A percentile compares a stretch with the other conserved stretches of the same genome.
phyloP scores from a whole-genome alignment of 2,113 vertebrate species.

The Phrynosoma blainvillii region DNA sequence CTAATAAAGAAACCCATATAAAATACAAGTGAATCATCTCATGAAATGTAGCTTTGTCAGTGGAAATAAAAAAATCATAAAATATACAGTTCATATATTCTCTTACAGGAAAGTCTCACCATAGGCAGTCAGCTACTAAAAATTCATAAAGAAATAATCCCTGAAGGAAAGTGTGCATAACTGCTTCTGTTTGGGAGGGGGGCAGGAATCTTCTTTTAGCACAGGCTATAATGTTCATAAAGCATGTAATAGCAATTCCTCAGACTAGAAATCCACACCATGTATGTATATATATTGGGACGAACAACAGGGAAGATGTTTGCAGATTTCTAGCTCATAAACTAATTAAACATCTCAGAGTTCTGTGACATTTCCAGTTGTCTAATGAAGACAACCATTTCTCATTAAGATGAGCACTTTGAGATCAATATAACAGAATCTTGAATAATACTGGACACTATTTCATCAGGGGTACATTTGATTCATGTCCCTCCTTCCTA shows the following conservation, averaged over 20 bases:
- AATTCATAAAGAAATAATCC: slow-evolving; percentile 64
- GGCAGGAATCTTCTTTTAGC: slow-evolving; percentile 54
- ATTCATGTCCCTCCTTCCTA: background rate
- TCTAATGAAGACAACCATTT: background rate
- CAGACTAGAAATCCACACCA: slow-evolving; percentile 51
- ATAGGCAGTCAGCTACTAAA: slow-evolving; percentile 66
- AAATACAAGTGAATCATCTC: slow-evolving; percentile 69
- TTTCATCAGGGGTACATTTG: background rate
- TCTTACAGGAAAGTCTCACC: slow-evolving; percentile 44
- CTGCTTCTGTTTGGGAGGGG: slow-evolving; percentile 44
- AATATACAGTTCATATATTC: slow-evolving; percentile 64
- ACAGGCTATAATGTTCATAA: slow-evolving; percentile 63
- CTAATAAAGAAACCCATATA: slow-evolving; percentile 66
- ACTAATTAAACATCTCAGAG: slow-evolving; percentile 4
- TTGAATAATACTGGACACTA: background rate
- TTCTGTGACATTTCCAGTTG: background rate
- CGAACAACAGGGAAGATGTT: background rate
- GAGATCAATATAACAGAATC: background rate
- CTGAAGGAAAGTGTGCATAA: slow-evolving; percentile 56
- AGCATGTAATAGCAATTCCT: slow-evolving; percentile 57
- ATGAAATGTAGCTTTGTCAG: slow-evolving; percentile 54
- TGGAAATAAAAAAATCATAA: slow-evolving; percentile 72
- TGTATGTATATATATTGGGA: background rate
- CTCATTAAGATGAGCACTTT: background rate
- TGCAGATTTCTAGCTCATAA: slow-evolving; percentile 1